Percentiles rank a stretch among this genome's conserved stretches.
Conservation (phyloP, 2,113 vertebrate species). For the Alligator mississippiensis region DNA sequence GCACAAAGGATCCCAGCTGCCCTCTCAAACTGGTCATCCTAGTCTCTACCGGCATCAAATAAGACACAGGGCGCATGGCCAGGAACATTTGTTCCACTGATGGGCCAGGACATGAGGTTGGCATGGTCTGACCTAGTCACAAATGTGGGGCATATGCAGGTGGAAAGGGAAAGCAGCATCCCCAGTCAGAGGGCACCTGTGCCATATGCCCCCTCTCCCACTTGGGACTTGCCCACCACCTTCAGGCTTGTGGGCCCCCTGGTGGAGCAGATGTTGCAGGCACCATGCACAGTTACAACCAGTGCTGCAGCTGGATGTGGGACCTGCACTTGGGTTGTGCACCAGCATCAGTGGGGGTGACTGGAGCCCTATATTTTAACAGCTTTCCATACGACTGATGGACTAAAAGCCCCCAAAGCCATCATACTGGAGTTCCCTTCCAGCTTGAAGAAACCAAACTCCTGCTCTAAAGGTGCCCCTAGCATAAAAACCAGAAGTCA, state of each 20-base stretch:
- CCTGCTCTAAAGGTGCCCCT: background rate
- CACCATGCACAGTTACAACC: too few relatives aligned
- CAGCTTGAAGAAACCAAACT: background rate
- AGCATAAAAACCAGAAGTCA: background rate
- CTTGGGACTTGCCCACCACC: background rate
- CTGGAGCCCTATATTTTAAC: background rate
- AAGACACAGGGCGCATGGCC: background rate
- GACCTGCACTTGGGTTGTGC: background rate
- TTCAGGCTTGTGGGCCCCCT: background rate
- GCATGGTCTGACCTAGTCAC: background rate
- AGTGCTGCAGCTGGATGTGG: background rate
- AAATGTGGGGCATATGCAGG: background rate
- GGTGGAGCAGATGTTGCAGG: too few relatives aligned
- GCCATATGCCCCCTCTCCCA: background rate
- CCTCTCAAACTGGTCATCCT: background rate
- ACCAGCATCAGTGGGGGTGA: background rate
- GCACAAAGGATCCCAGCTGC: background rate
- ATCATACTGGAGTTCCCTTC: accelerated
- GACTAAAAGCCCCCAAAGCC: background rate
- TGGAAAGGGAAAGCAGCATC: background rate
- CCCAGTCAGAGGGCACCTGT: background rate
- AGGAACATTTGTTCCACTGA: background rate
- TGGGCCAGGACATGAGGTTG: background rate
- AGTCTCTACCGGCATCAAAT: background rate
- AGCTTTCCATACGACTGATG: background rate